These are phyloP conservation scores for Pentalonia nigronervosa DNA, from an alignment of 1,140 invertebrate genomes.

Conservation along the genomic window DNA sequence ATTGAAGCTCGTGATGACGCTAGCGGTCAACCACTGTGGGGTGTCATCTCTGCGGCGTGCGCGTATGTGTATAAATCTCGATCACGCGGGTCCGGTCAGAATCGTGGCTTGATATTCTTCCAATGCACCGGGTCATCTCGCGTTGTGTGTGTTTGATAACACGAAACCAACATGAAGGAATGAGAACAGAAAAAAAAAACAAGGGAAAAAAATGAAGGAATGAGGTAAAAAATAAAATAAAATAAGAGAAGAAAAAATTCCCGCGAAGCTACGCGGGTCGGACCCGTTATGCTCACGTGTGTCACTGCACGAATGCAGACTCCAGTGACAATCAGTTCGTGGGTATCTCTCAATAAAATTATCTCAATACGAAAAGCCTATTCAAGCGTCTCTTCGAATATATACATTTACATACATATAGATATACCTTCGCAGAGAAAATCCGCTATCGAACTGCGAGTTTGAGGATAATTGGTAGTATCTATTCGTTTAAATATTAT, in stretches of 20 bases:
- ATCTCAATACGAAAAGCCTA: neutral
- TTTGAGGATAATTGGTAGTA: neutral
- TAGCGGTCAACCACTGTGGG: slow-evolving; percentile 53
- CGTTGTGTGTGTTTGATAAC: slow-evolving; percentile 53
- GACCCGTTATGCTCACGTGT: slow-evolving; percentile 44
- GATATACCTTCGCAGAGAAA: neutral
- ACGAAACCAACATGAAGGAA: slow-evolving; percentile 35
- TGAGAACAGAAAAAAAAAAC: slow-evolving; percentile 34
- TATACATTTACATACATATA: neutral
- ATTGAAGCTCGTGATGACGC: slow-evolving; percentile 55
- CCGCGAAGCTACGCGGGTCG: neutral
- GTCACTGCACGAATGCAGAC: slow-evolving; percentile 36
- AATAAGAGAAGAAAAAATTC: slow-evolving; percentile 11
- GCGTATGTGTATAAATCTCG: slow-evolving; percentile 52
- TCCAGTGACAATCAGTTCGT: slow-evolving; percentile 37
- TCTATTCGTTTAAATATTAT: neutral
- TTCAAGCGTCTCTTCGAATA: neutral
- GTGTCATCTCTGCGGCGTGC: slow-evolving; percentile 47
- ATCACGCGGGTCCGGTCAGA: slow-evolving; percentile 57
- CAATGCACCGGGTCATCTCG: slow-evolving; percentile 39
- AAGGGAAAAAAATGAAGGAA: slow-evolving; percentile 31
- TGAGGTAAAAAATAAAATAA: slow-evolving; percentile 36
- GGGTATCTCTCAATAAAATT: slow-evolving; percentile 47
- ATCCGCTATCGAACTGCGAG: neutral
- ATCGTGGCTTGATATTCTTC: slow-evolving; percentile 56